Base-by-base conservation (phyloP, 2,888 invertebrate genomes). In the Therioaphis trifolii region DNA sequence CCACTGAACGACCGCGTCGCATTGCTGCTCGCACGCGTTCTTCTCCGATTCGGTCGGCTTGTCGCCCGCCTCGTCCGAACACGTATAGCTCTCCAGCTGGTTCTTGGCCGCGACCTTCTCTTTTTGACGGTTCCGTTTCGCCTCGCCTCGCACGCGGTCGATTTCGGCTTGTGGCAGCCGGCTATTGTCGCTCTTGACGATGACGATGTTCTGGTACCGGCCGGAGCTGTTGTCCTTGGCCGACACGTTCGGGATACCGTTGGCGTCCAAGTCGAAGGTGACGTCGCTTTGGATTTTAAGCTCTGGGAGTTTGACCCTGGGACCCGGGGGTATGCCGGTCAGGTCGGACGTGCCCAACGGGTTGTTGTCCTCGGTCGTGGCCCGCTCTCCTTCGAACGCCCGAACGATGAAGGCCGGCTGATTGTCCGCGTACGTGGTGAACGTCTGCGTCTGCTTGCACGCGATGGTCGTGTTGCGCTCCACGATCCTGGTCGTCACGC, bases 301-400 rank as follows among this genome's bases (percentile, higher is more conserved):
- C n/a, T n/a, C n/a, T n/a, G n/a, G n/a, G 0, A 94, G 94, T 4
- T 94, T 91, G 27, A 95, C 95, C 86, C 95, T 91, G 0, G 95
- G 95, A 0, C 95, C 94, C 43, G 95, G 95, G 46, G 95, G 88
- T 40, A 90, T 89, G 18, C 89, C 90, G 14, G 87, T 86, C 61
- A 87, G 24, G 87, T 94, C 94, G 87, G 95, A 95, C 27, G 93
- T 95, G 52, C 95, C 95, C 76, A 96, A 89, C 4, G 94, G 89
- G 87, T 97, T 96, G 88, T 97, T 97, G 88, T 97, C 96, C 88
- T 92, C 95, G 14, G 96, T 96, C 94, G 96, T n/a, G n/a, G n/a
- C n/a, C n/a, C n/a, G n/a, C n/a, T n/a, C n/a, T n/a, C n/a, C n/a
- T n/a, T n/a, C n/a, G 87, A 93, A 95, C 7, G 95, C 93, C 89